Percentiles rank a stretch among this genome's conserved stretches.
Evolutionary conservation across 1,140 invertebrate species (phyloP).

Genomic region (Rhagoletis pomonella): DNA sequence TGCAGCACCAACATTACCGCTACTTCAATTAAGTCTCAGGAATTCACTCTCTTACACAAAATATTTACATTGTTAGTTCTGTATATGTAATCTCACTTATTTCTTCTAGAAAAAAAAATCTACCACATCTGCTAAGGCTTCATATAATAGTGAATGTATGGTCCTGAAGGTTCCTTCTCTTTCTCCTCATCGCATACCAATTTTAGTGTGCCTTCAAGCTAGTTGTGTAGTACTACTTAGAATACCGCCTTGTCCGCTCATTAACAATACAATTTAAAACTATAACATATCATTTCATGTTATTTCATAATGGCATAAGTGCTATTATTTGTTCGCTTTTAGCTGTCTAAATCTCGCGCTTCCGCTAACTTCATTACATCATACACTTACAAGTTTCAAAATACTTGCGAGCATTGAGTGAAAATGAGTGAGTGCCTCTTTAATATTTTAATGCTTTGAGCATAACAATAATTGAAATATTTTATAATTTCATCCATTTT

Average conservation of each 20-base stretch:
- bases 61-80: no score
- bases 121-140: neutral
- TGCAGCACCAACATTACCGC: no score
- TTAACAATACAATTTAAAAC: neutral
- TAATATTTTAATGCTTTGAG: neutral
- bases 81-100: no score
- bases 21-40: no score
- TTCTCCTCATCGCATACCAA: no score
- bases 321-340: neutral
- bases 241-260: neutral
- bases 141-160: neutral
- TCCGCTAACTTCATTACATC: neutral
- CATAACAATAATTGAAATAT: conserved; percentile 26
- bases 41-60: no score
- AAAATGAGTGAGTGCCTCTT: neutral
- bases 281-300: neutral
- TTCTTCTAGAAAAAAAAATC: no score
- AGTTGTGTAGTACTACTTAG: no score
- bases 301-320: neutral
- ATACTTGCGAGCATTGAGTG: neutral
- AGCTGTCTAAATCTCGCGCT: neutral
- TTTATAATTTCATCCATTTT: neutral
- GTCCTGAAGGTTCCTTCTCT: no score
- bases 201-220: no score
- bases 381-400: neutral